These are phyloP conservation scores for Tenthredo mesomela DNA, from an alignment of 2,888 invertebrate species.

Conservation along the genomic window DNA sequence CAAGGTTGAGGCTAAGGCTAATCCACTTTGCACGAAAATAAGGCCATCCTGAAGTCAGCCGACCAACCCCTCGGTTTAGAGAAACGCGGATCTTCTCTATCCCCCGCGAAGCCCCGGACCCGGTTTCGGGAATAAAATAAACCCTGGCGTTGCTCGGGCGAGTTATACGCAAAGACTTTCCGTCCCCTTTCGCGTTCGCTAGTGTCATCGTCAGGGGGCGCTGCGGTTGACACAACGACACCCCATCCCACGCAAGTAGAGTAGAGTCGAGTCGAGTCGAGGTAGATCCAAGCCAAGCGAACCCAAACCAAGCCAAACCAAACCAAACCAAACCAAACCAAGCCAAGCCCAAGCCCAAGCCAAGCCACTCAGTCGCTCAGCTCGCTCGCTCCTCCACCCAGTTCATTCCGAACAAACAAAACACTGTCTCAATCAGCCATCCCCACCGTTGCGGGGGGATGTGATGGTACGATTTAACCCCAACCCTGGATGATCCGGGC, in stretches of 20 bases:
- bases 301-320: neutral
- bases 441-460: conserved; percentile 62
- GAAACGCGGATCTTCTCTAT: conserved; percentile 56
- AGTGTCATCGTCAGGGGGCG: conserved; percentile 77
- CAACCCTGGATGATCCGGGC: neutral
- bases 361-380: conserved; percentile 38
- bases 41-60: conserved; percentile 59
- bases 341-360: neutral
- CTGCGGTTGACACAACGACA: conserved; percentile 77
- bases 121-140: conserved; percentile 61
- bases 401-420: conserved; percentile 71
- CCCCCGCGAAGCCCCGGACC: conserved; percentile 30
- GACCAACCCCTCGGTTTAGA: conserved; percentile 68
- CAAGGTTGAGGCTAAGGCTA: conserved; percentile 28
- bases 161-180: conserved; percentile 68
- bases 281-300: conserved; percentile 32
- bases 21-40: conserved; percentile 72
- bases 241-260: conserved; percentile 60
- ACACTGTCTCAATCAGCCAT: conserved; percentile 75
- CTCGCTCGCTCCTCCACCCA: conserved; percentile 52
- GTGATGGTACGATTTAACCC: conserved; percentile 47
- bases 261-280: conserved; percentile 34
- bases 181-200: conserved; percentile 75
- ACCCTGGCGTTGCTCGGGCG: conserved; percentile 59
- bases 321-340: neutral